A percentile compares a stretch with the other conserved stretches of the same genome.
These are phyloP conservation scores for Megathymus violae DNA, from an alignment of 1,140 invertebrate genomes.

Conservation along the genomic window DNA sequence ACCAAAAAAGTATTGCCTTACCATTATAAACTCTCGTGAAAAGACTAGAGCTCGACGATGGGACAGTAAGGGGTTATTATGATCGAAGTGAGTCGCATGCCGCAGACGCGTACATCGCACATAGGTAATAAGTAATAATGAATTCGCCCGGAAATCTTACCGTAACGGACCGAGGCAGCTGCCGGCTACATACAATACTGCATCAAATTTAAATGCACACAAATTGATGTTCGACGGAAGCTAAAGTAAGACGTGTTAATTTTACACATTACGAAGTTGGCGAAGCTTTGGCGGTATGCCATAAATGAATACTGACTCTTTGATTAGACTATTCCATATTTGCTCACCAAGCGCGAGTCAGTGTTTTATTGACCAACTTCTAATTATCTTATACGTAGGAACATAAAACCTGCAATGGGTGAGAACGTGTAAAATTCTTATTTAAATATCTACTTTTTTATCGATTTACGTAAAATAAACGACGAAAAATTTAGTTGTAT, in stretches of 20 bases:
- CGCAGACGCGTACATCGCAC: background rate
- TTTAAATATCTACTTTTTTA: too few relatives aligned
- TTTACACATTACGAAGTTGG: constrained; percentile 33
- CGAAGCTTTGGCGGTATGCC: background rate
- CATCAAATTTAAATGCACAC: constrained; percentile 46
- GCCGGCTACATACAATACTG: constrained; percentile 38
- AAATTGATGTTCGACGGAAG: constrained; percentile 50
- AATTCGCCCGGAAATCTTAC: background rate
- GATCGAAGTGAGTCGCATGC: background rate
- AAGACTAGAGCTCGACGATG: too few relatives aligned
- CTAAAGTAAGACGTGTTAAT: constrained; percentile 58
- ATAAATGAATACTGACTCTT: background rate
- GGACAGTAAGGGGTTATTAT: too few relatives aligned
- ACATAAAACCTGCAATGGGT: too few relatives aligned
- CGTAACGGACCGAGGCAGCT: constrained; percentile 32
- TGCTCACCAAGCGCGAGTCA: background rate
- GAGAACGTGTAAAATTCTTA: too few relatives aligned
- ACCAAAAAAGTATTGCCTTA: too few relatives aligned
- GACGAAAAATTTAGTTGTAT: too few relatives aligned
- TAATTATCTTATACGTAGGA: too few relatives aligned
- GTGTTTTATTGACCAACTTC: too few relatives aligned
- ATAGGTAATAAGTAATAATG: background rate
- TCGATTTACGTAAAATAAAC: too few relatives aligned
- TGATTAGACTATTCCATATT: background rate
- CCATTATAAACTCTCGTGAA: too few relatives aligned